Evolutionary conservation across 2,113 vertebrate genomes (phyloP).

Genomic region (Vanacampus margaritifer): DNA sequence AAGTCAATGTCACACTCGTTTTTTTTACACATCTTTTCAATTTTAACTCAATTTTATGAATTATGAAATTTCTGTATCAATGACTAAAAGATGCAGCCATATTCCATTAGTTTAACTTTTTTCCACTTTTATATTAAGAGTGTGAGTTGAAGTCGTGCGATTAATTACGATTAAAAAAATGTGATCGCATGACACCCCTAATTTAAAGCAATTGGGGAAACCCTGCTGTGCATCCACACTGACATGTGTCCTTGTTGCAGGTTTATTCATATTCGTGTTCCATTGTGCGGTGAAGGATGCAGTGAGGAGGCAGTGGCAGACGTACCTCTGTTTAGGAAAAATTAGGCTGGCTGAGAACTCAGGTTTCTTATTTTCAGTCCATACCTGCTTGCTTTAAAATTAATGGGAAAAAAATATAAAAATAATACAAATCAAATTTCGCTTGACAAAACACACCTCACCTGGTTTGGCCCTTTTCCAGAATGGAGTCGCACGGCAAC

Average conservation of each 20-base stretch:
- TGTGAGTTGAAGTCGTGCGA: too few relatives aligned
- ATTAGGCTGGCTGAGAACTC: constrained; percentile 87
- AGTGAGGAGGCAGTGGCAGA: constrained; percentile 90
- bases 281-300: constrained; percentile 91
- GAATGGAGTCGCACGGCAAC: constrained; percentile 78
- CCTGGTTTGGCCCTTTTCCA: constrained; percentile 19
- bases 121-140: too few relatives aligned
- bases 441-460: too few relatives aligned
- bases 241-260: constrained; percentile 55
- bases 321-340: constrained; percentile 88
- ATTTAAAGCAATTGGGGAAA: neutral
- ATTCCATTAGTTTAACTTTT: too few relatives aligned
- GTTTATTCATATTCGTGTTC: constrained; percentile 96
- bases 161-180: too few relatives aligned
- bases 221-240: neutral
- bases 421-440: neutral
- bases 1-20: too few relatives aligned
- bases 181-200: too few relatives aligned
- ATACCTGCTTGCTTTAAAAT: neutral
- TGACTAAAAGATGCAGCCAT: too few relatives aligned
- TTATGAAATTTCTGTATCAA: too few relatives aligned
- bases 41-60: too few relatives aligned
- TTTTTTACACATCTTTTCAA: too few relatives aligned
- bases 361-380: constrained; percentile 52
- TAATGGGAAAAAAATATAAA: neutral